Conservation (phyloP, 2,888 invertebrate species). For the Nasonovia ribisnigri region DNA sequence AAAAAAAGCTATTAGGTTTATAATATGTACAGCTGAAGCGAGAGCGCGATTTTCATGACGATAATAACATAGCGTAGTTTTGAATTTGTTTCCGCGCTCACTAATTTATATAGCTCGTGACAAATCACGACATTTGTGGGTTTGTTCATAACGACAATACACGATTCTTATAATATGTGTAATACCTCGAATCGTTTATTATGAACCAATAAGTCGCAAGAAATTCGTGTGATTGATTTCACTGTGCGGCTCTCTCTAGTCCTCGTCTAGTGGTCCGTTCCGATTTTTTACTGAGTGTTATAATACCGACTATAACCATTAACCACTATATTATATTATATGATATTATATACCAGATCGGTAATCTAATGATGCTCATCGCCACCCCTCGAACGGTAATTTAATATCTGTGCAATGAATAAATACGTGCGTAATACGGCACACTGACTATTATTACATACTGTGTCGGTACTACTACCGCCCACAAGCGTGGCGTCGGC, state of each 20-base stretch:
- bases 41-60: not conserved
- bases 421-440: not conserved
- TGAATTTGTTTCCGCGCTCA: not conserved
- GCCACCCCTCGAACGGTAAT: not conserved
- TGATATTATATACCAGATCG: not conserved
- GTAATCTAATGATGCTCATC: not conserved
- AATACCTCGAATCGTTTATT: not conserved
- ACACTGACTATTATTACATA: not conserved
- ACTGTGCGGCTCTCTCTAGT: not conserved
- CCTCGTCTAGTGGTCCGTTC: not conserved
- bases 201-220: not conserved
- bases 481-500: not conserved
- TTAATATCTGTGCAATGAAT: not conserved
- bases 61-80: not conserved
- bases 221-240: not conserved
- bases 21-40: no score
- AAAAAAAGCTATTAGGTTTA: not conserved
- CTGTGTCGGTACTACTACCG: not conserved
- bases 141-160: not conserved
- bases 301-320: not conserved
- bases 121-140: not conserved
- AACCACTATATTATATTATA: not conserved
- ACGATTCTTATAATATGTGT: not conserved
- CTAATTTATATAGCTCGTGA: not conserved
- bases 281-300: not conserved